These are phyloP conservation scores for Scolanthus callimorphus DNA, from an alignment of 92 coral and sea anemone genomes.

Conservation along the genomic window DNA sequence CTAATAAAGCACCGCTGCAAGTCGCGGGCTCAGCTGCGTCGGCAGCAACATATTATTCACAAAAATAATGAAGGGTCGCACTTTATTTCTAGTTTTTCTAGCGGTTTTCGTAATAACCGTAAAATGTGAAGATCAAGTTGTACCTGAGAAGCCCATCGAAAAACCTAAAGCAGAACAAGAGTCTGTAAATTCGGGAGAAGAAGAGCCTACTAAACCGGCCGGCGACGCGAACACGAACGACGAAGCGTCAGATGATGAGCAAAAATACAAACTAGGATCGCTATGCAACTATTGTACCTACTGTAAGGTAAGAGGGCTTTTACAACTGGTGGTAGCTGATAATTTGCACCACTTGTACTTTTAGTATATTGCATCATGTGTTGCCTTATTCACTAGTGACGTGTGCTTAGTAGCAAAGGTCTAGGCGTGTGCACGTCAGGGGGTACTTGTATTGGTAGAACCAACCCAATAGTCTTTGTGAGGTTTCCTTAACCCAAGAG, in stretches of 20 bases:
- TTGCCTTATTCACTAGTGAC: background rate
- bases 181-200: background rate
- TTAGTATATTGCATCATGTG: too few species aligned
- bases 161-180: background rate
- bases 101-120: background rate
- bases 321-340: too few species aligned
- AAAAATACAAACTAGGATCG: constrained; percentile 67
- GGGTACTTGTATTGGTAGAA: too few species aligned
- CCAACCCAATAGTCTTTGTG: too few species aligned
- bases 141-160: background rate
- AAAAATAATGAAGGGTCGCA: background rate
- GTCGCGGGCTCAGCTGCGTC: too few species aligned
- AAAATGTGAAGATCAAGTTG: background rate
- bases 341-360: too few species aligned
- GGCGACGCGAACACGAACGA: background rate
- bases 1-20: too few species aligned
- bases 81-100: background rate
- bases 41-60: too few species aligned
- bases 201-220: background rate
- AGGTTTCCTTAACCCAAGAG: too few species aligned
- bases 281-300: constrained; percentile 82
- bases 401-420: background rate
- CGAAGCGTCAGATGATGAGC: constrained; percentile 15
- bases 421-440: too few species aligned
- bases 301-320: constrained; percentile 95